phyloP scores from a whole-genome alignment of 1,140 invertebrate species.

The Harlomillsia oculata region DNA sequence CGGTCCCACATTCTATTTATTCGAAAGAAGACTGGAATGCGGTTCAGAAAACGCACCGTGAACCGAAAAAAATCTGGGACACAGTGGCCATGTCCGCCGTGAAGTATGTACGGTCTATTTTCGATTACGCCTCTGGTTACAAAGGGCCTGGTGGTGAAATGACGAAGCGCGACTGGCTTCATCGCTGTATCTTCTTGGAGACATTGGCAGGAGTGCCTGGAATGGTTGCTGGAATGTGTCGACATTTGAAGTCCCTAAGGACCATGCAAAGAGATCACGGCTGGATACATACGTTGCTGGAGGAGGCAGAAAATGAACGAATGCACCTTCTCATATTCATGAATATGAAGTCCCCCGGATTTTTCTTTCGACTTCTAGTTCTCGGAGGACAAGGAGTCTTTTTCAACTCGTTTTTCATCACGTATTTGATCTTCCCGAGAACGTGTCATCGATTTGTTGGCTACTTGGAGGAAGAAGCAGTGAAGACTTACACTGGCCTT shows the following conservation, averaged over 20 bases:
- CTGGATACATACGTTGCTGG: conserved; percentile 44
- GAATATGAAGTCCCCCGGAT: conserved; percentile 39
- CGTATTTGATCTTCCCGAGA: conserved; percentile 40
- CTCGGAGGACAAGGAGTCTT: conserved; percentile 40
- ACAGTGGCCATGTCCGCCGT: conserved; percentile 11
- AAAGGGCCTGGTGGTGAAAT: conserved; percentile 20
- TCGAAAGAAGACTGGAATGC: background rate
- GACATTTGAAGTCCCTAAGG: conserved; percentile 41
- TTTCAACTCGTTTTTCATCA: conserved; percentile 40
- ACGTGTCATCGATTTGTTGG: conserved; percentile 44
- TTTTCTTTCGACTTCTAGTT: conserved; percentile 38
- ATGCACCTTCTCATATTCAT: conserved; percentile 45
- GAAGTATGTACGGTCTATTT: conserved; percentile 12
- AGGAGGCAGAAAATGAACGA: conserved; percentile 45
- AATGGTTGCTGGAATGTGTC: conserved; percentile 39
- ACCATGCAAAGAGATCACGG: conserved; percentile 42
- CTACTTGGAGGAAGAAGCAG: conserved; percentile 44
- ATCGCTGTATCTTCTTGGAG: conserved; percentile 16
- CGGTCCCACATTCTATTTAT: conserved; percentile 14
- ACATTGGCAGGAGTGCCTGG: conserved; percentile 18
- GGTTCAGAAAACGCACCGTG: conserved; percentile 9
- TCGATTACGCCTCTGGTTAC: conserved; percentile 18
- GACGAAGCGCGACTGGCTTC: conserved; percentile 13
- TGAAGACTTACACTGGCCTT: conserved; percentile 42
- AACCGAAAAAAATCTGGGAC: conserved; percentile 11